Percentiles rank a stretch among this genome's conserved stretches.
These are phyloP conservation scores for Galagoides demidoff DNA, from an alignment of 2,797 vertebrate genomes.

Conservation along the genomic window DNA sequence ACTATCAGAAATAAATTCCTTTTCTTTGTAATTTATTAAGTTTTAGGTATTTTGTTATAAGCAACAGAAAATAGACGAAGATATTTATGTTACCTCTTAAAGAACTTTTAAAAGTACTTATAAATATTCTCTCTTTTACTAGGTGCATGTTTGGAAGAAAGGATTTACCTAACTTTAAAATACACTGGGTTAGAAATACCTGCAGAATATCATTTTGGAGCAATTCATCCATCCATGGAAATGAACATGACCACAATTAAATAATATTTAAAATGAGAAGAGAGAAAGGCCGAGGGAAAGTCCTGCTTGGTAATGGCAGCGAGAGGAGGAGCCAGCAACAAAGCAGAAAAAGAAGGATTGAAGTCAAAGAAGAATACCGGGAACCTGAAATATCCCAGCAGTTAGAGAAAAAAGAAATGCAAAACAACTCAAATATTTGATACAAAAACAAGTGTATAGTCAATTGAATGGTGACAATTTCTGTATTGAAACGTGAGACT, in stretches of 20 bases:
- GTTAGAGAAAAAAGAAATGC: not conserved
- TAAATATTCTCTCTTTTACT: not conserved
- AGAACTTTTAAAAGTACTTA: not conserved
- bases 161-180: not conserved
- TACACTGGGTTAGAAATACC: not conserved
- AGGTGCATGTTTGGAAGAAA: not conserved
- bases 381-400: not conserved
- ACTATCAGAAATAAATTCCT: not conserved
- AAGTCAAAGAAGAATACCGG: not conserved
- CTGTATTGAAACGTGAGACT: not conserved
- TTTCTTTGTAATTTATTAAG: not conserved
- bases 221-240: not conserved
- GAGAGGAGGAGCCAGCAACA: not conserved
- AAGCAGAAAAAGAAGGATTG: not conserved
- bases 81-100: not conserved
- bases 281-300: not conserved
- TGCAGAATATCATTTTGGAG: not conserved
- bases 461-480: not conserved
- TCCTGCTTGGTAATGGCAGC: not conserved
- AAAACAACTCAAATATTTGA: not conserved
- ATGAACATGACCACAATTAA: not conserved
- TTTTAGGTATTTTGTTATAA: not conserved
- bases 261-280: not conserved
- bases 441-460: not conserved
- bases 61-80: not conserved